Evolutionary conservation across 2,113 vertebrate genomes (phyloP), one percentile per base, ranked within the genome.

Genomic region (Phylloscopus whistleri): DNA sequence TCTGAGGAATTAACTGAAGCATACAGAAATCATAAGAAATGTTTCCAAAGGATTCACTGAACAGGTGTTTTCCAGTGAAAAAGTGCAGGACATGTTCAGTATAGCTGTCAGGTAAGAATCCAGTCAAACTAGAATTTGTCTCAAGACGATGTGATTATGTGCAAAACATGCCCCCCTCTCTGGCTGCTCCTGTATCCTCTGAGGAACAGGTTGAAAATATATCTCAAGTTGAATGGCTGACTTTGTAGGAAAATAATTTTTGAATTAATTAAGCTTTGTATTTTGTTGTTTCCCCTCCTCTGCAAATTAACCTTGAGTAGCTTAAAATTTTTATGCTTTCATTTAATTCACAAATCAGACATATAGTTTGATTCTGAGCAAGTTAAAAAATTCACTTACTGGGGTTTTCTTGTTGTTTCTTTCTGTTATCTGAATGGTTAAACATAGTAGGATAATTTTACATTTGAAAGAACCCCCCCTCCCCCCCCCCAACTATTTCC

Each of bases 261-360:
- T 92, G 30, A 69, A 94, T 90, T 93, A 92, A 90, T 88, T 74
- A 90, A 80, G 44, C 33, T 84, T 88, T 77, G 21, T 53, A 67
- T 84, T 81, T 94, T 90, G 43, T 86, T 88, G 18, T 41, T 86
- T 70, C 5, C 6, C 10, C 22, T 51, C 8, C 39, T 74, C 37
- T 80, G 26, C 20, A 78, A 88, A 90, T 88, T 80, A 86, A 74
- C 10, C 18, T 84, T 55, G 24, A 83, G 7, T 26, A 90, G 55
- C 33, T 77, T 77, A 79, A n/a, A 69, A 33, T 48, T 83, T 83
- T 90, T 58, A 76, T 60, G 37, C 62, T 94, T 74, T 66, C 46
- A 53, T 49, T 84, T 67, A 91, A 95, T 84, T 89, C 68, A 92
- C 16, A 93, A 86, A 86, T 86, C 55, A 93, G 39, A 76, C 35